A percentile compares a stretch with the other conserved stretches of the same genome.
Evolutionary conservation across 2,113 vertebrate species (phyloP).

Genomic region (Otocyon megalotis): DNA sequence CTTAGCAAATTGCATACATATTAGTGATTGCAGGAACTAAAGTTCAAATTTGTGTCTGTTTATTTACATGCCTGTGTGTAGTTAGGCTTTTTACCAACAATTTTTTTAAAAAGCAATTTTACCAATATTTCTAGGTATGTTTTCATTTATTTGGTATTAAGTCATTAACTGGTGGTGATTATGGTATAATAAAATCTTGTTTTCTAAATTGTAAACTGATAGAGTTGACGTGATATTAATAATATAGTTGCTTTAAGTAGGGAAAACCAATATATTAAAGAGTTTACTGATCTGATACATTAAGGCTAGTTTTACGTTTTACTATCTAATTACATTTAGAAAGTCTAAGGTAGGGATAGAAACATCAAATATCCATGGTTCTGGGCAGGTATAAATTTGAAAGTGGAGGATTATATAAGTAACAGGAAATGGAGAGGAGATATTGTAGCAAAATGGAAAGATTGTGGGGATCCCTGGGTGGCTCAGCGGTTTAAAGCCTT

Average conservation of each 20-base stretch:
- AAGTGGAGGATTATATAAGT: background rate
- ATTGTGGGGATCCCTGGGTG: background rate
- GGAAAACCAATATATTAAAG: background rate
- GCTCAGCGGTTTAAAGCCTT: no score
- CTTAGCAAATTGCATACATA: background rate
- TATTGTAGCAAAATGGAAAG: background rate
- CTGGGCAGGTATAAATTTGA: background rate
- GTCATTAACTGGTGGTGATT: background rate
- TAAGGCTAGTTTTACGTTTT: background rate
- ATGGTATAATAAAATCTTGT: background rate
- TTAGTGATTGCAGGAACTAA: background rate
- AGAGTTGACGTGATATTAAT: background rate
- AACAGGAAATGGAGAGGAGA: background rate
- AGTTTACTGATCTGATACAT: background rate
- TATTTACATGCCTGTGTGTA: background rate
- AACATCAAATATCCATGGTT: background rate
- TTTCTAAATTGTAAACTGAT: background rate
- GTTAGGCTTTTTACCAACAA: background rate
- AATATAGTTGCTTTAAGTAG: background rate
- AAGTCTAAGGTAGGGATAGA: background rate
- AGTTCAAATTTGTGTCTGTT: background rate
- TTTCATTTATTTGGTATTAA: background rate
- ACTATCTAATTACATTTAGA: background rate
- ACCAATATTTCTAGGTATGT: background rate
- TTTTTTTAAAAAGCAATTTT: conserved; percentile 7